These are phyloP conservation scores for Atethmia centrago DNA, from an alignment of 2,888 invertebrate genomes.

Conservation along the genomic window DNA sequence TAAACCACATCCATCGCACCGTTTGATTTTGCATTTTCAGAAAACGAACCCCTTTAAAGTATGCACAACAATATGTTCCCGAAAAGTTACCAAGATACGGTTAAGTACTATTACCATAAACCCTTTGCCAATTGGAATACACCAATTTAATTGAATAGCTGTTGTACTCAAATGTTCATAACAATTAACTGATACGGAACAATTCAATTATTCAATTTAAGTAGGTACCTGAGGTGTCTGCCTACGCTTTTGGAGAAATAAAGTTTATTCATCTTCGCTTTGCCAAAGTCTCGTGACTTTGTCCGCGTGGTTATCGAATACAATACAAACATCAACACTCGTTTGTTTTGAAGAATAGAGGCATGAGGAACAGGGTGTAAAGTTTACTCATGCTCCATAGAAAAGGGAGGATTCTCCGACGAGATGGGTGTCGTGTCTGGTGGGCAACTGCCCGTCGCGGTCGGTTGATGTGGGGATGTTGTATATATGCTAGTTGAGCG, in stretches of 20 bases:
- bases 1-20: neutral
- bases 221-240: constrained; percentile 4
- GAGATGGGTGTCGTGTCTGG: no score
- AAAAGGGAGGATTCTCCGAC: no score
- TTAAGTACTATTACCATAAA: constrained; percentile 50
- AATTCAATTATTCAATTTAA: constrained; percentile 46
- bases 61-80: constrained; percentile 17
- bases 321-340: neutral
- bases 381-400: no score
- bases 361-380: no score
- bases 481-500: no score
- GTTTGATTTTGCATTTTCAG: neutral
- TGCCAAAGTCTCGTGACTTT: neutral
- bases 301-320: neutral
- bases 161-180: constrained; percentile 52
- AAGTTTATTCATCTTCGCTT: neutral
- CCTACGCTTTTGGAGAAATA: constrained; percentile 15
- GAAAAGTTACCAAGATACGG: constrained; percentile 24
- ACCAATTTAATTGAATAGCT: constrained; percentile 40
- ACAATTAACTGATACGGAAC: constrained; percentile 51
- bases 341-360: no score
- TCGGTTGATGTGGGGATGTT: no score
- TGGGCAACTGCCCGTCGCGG: no score
- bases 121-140: constrained; percentile 39
- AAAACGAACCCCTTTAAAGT: neutral